Percentiles rank a stretch among this genome's conserved stretches.
Evolutionary conservation across 92 coral and sea anemone species (phyloP).

Genomic region (Meandrina meandrites): DNA sequence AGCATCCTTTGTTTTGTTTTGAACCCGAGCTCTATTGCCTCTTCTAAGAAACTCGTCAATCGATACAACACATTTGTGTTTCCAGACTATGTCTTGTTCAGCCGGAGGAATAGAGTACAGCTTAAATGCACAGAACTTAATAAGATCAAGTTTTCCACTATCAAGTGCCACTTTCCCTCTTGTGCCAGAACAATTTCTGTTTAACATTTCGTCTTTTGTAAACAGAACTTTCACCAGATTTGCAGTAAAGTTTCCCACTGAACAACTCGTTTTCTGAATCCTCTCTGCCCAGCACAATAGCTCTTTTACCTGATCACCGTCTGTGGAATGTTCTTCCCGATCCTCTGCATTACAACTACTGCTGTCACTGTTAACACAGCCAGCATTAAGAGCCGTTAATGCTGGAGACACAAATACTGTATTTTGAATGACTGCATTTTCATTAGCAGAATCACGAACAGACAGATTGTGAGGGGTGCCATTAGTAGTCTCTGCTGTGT

Average conservation of each 20-base stretch:
- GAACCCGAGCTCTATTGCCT: slow-evolving; percentile 66
- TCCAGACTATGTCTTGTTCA: slow-evolving; percentile 77
- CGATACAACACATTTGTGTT: slow-evolving; percentile 64
- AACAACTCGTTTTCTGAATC: slow-evolving; percentile 66
- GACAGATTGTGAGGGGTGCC: not conserved
- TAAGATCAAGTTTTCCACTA: slow-evolving; percentile 66
- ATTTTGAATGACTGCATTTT: slow-evolving; percentile 6
- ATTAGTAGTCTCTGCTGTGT: not conserved
- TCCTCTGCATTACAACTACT: not conserved
- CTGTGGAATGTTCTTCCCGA: slow-evolving; percentile 15
- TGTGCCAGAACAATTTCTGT: slow-evolving; percentile 78
- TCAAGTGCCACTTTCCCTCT: slow-evolving; percentile 76
- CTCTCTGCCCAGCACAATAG: slow-evolving; percentile 66
- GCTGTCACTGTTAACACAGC: slow-evolving; percentile 17
- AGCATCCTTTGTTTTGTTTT: slow-evolving; percentile 34
- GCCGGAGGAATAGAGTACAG: slow-evolving; percentile 52
- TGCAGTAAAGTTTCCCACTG: slow-evolving; percentile 72
- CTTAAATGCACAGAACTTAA: slow-evolving; percentile 72
- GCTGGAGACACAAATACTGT: slow-evolving; percentile 13
- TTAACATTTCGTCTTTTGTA: slow-evolving; percentile 63
- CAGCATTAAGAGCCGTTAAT: slow-evolving; percentile 21
- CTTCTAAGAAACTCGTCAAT: slow-evolving; percentile 83
- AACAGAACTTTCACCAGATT: slow-evolving; percentile 67
- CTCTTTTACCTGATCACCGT: slow-evolving; percentile 57
- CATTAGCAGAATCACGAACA: slow-evolving; percentile 18